Percentiles rank a stretch among this genome's conserved stretches.
phyloP scores from a whole-genome alignment of 2,113 vertebrate species.

The Siphamia tubifer region DNA sequence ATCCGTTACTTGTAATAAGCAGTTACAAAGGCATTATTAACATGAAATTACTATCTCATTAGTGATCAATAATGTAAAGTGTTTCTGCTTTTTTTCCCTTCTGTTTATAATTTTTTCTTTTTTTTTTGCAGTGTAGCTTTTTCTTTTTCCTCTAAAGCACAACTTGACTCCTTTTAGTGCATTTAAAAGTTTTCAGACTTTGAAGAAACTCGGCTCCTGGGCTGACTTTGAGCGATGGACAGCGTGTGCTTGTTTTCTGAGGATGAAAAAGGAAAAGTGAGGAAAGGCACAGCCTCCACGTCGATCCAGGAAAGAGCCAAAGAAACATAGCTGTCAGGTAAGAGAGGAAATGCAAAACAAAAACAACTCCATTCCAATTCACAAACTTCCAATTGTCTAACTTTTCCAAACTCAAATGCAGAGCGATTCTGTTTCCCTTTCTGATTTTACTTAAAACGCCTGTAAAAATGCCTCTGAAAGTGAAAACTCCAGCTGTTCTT shows the following conservation, averaged over 20 bases:
- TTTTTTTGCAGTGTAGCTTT: not conserved
- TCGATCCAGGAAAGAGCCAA: not conserved
- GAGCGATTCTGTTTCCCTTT: not conserved
- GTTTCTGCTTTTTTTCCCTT: no score
- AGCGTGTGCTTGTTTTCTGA: not conserved
- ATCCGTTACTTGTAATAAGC: no score
- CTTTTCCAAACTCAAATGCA: not conserved
- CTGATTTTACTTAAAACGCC: no score
- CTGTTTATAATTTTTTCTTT: no score
- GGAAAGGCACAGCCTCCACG: not conserved
- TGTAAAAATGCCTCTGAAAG: no score
- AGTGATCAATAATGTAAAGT: no score
- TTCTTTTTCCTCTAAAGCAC: not conserved
- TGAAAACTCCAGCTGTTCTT: no score
- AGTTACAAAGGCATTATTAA: no score
- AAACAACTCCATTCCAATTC: constrained; percentile 4
- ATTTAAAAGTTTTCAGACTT: not conserved
- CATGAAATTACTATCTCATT: no score
- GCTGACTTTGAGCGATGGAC: constrained; percentile 1
- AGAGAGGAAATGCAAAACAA: not conserved
- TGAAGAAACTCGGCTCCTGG: constrained; percentile 18
- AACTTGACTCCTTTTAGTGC: not conserved
- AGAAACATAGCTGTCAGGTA: constrained; percentile 20
- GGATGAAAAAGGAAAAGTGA: not conserved
- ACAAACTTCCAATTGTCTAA: not conserved